phyloP scores from a whole-genome alignment of 2,888 invertebrate species.

The Harmothoe impar region DNA sequence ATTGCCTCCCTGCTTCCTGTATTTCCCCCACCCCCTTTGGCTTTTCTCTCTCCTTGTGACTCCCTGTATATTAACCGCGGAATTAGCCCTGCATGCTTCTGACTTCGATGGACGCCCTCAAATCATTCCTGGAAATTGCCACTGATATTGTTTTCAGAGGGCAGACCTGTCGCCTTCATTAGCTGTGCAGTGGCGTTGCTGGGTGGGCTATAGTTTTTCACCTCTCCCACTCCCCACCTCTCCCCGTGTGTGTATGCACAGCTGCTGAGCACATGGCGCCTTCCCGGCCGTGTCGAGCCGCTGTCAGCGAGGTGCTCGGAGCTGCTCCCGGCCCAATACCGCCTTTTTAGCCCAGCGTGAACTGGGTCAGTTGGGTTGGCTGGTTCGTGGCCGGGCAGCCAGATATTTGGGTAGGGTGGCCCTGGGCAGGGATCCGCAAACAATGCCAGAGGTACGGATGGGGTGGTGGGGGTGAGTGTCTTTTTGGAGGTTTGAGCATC shows the following conservation, averaged over 20 bases:
- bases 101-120: background rate
- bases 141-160: conserved; percentile 14
- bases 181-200: conserved; percentile 33
- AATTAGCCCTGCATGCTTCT: background rate
- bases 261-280: conserved; percentile 49
- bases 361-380: conserved; percentile 40
- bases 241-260: conserved; percentile 35
- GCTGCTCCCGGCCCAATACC: background rate
- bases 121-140: conserved; percentile 16
- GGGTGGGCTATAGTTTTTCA: conserved; percentile 46
- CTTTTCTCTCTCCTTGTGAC: too few species aligned
- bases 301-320: conserved; percentile 8
- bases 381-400: background rate
- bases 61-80: too few species aligned
- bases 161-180: conserved; percentile 41
- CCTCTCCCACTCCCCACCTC: background rate
- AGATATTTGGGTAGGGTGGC: conserved; percentile 34
- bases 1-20: too few species aligned
- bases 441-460: background rate
- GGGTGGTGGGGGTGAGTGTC: background rate
- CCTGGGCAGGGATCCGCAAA: background rate
- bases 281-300: conserved; percentile 33
- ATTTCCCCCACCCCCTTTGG: too few species aligned
- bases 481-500: background rate
- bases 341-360: conserved; percentile 10